Evolutionary conservation across 2,888 invertebrate genomes (phyloP), one percentile per base, ranked within the genome.

Genomic region (Sinopyrophorus schimmeli): DNA sequence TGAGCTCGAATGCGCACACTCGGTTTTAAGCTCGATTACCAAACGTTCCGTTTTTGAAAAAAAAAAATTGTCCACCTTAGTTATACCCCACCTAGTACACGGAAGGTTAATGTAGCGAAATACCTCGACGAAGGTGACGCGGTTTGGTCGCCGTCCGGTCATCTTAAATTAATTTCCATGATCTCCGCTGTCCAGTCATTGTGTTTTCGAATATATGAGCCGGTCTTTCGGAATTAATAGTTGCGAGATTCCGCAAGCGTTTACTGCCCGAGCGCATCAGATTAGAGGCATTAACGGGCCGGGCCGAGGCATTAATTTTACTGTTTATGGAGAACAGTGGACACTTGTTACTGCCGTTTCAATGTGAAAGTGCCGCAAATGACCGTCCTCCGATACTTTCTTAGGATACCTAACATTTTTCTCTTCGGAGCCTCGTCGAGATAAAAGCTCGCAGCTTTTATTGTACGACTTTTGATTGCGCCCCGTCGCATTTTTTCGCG

Each of bases 271-370:
- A 65, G 64, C 69, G 65, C 70, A 72, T 71, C 72, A 71, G 72
- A 72, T 72, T 72, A 71, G 70, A 70, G 65, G 67, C 71, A 71
- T 71, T 72, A 72, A 72, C 68, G 65, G 67, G 63, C 65, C 65
- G 51, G 64, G 64, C 61, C 64, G 66, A 60, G 62, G 66, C 71
- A 72, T 72, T 72, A 72, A 72, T 72, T 73, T 72, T 66, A 64
- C 69, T 71, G 63, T 73, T 73, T 73, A 65, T 65, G 63, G 64
- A 53, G 54, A 58, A 59, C 59, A 55, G 53, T 55, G 59, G 64
- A 63, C 61, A 60, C 58, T 61, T 59, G 53, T 57, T 55, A 51
- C 44, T 48, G 38, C 35, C 42, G n/a, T n/a, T n/a, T 54, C 42
- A 54, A 53, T 41, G 53, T 47, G 49, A 52, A 52, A 52, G 47